Base-by-base conservation (phyloP, 2,888 invertebrate species). In the Erpobdella octoculata region DNA sequence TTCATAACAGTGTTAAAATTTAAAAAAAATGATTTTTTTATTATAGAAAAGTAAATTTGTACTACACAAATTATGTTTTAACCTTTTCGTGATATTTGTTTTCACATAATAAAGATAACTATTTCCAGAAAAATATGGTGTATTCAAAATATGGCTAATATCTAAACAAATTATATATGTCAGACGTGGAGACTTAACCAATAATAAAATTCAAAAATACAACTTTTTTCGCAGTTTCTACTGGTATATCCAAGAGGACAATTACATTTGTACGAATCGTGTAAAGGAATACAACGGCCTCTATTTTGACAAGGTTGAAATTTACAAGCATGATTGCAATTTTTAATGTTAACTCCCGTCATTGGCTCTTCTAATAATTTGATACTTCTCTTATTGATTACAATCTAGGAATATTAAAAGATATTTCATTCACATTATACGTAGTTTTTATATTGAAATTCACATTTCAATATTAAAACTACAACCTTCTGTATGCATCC, bases 401-500 rank as follows among this genome's bases (percentile, higher is more conserved):
- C 87, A 77, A 92, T 86, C 91, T 91, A 15, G 18, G 28, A 2
- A 64, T 33, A 64, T 64, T n/a, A 38, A 64, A 28, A 18, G 33
- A 21, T 5, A 28, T 68, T 0, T 68, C 15, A 36, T 18, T 9
- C 38, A 9, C 18, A 37, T 9, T 59, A 59, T 12, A 12, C 25
- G 8, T 21, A 58, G 6, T 58, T 58, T 12, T 21, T 28, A 21
- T 8, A 21, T 8, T 58, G 58, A 58, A 58, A 12, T 12, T 8
- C 21, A 12, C 58, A 58, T 58, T 58, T n/a, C 8, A 8, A 21
- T 58, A 18, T 36, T 64, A 28, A n/a, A 12, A 46, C n/a, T 15
- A 66, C 38, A 15, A 92, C 91, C 87, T 90, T 91, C 81, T 93
- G 92, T 75, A 96, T 89, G 83, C 95, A 96, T 33, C 95, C 95